phyloP scores from a whole-genome alignment of 2,113 vertebrate species.

The Megaptera novaeangliae region DNA sequence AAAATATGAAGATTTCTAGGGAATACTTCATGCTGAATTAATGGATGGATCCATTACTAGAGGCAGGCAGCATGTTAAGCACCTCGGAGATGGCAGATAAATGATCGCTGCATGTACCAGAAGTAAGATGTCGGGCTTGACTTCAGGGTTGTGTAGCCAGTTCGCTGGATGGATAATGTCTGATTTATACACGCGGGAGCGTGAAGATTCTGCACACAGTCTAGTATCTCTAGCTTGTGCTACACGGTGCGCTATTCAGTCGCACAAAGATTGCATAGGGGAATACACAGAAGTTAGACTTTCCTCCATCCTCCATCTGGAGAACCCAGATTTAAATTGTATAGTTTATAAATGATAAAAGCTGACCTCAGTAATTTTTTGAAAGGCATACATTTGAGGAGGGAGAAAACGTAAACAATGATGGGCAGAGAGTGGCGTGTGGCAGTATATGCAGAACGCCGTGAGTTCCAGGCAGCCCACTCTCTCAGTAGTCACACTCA shows the following conservation, averaged over 20 bases:
- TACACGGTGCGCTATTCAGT: not conserved
- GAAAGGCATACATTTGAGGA: not conserved
- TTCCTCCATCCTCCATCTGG: not conserved
- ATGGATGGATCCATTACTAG: slow-evolving; percentile 49
- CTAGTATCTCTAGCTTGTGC: not conserved
- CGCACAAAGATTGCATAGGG: not conserved
- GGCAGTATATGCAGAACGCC: rapidly evolving
- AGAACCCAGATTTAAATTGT: slow-evolving; percentile 17
- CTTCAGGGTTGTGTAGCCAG: not conserved
- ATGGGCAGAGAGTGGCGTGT: not conserved
- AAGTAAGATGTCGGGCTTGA: not conserved
- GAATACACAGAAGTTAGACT: not conserved
- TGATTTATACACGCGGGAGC: not conserved
- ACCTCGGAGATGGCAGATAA: slow-evolving; percentile 45
- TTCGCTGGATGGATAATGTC: not conserved
- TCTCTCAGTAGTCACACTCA: not conserved
- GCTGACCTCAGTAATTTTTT: not conserved
- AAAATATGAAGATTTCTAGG: slow-evolving; percentile 47
- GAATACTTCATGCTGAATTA: slow-evolving; percentile 54
- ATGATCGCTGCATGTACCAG: not conserved
- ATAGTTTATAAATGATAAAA: not conserved
- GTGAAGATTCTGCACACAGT: not conserved
- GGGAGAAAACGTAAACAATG: not conserved
- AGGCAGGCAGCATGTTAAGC: slow-evolving; percentile 30
- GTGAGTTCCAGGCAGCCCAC: too few relatives aligned